Evolutionary conservation across 35 echinoderm and acorn worm genomes (phyloP).

Genomic region (Heliocidaris tuberculata): DNA sequence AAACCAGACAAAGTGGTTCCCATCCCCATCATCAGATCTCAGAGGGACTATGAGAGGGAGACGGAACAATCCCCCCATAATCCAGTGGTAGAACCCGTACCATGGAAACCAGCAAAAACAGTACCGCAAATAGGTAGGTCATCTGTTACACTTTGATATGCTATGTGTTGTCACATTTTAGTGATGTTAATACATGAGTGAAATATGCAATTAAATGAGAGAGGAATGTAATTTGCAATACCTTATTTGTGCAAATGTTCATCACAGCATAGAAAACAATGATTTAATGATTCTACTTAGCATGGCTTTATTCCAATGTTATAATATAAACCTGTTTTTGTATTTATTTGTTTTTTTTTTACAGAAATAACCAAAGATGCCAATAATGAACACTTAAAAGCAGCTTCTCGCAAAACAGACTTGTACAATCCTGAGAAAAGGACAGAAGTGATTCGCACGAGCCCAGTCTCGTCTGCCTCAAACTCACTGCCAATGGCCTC

Average conservation of each 20-base stretch:
- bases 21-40: slow-evolving; percentile 91
- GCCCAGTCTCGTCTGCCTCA: neutral
- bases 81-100: slow-evolving; percentile 92
- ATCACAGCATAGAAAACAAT: no score
- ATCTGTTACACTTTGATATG: neutral
- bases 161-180: no score
- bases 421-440: slow-evolving; percentile 25
- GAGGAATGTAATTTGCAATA: no score
- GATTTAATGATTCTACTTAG: no score
- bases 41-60: slow-evolving; percentile 91
- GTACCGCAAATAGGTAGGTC: slow-evolving; percentile 97
- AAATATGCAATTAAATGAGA: no score
- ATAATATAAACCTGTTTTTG: neutral
- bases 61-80: slow-evolving; percentile 97
- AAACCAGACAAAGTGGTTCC: slow-evolving; percentile 87
- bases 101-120: slow-evolving; percentile 71
- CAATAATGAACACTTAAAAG: slow-evolving; percentile 21
- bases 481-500: slow-evolving; percentile 36
- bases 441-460: neutral
- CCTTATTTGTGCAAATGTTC: no score
- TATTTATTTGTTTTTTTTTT: neutral
- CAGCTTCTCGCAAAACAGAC: neutral
- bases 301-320: no score
- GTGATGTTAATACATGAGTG: no score
- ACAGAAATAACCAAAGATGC: slow-evolving; percentile 43